Percentiles rank a stretch among this genome's conserved stretches.
Evolutionary conservation across 2,888 invertebrate species (phyloP).

Genomic region (Galeruca laticollis): DNA sequence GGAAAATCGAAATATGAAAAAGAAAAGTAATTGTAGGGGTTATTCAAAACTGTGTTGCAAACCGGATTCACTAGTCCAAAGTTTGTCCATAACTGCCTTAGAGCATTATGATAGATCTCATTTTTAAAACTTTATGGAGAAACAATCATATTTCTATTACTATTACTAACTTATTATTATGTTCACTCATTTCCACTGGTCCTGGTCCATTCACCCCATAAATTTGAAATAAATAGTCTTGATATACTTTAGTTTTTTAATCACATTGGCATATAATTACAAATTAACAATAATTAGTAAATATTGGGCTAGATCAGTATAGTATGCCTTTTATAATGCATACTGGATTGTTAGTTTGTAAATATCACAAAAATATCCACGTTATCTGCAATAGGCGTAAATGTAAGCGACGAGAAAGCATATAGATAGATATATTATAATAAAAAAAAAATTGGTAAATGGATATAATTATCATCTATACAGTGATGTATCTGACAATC

Average conservation of each 20-base stretch:
- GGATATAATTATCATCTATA: slow-evolving; percentile 2
- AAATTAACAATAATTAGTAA: slow-evolving; percentile 26
- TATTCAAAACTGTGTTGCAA: too few relatives aligned
- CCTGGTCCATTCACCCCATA: too few relatives aligned
- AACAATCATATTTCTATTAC: too few relatives aligned
- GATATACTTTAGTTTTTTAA: neutral
- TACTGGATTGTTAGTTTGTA: slow-evolving; percentile 19
- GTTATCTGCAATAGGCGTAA: neutral
- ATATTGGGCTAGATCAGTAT: slow-evolving; percentile 20
- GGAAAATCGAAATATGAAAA: too few relatives aligned
- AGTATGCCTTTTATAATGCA: slow-evolving; percentile 5
- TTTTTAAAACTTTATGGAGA: too few relatives aligned
- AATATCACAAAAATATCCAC: slow-evolving; percentile 31
- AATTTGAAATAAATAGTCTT: slow-evolving; percentile 7
- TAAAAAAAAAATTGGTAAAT: neutral
- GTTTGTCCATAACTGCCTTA: too few relatives aligned
- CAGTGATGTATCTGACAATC: too few relatives aligned
- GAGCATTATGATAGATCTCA: too few relatives aligned
- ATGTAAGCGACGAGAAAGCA: slow-evolving; percentile 16
- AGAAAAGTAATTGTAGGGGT: too few relatives aligned
- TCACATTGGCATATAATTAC: slow-evolving; percentile 14
- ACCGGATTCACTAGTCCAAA: too few relatives aligned
- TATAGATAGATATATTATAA: neutral
- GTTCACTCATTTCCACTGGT: too few relatives aligned
- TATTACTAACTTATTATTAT: too few relatives aligned